phyloP scores from a whole-genome alignment of 53 echinoderm and acorn worm species.

The Mesocentrotus franciscanus region DNA sequence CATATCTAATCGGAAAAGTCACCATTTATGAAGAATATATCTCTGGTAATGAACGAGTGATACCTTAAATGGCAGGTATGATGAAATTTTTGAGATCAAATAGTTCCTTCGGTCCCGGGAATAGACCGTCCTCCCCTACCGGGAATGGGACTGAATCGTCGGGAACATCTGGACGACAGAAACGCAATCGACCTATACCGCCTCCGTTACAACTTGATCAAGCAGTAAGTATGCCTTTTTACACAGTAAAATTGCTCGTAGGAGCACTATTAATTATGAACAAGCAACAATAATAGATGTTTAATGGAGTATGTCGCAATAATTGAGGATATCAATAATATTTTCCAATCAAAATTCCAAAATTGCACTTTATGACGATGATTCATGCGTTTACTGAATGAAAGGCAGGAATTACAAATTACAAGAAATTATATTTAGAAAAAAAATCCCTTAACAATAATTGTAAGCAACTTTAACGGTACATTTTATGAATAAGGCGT shows the following conservation, averaged over 20 bases:
- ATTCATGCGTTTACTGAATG: not conserved
- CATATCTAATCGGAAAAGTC: not conserved
- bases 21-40: not conserved
- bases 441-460: not conserved
- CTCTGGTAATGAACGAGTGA: not conserved
- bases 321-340: not conserved
- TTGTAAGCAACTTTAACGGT: not conserved
- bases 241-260: not conserved
- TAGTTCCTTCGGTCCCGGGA: not conserved
- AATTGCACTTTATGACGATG: not conserved
- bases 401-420: not conserved
- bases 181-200: not conserved
- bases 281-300: too few relatives aligned
- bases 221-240: not conserved
- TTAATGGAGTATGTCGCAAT: not conserved
- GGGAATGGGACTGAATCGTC: slow-evolving; percentile 1
- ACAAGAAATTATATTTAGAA: not conserved
- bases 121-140: not conserved
- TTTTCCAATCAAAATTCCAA: not conserved
- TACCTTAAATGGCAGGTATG: not conserved
- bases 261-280: too few relatives aligned
- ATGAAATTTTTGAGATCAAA: not conserved
- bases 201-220: slow-evolving; percentile 37
- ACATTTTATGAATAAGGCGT: not conserved
- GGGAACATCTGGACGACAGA: not conserved